Evolutionary conservation across 2,797 vertebrate genomes (phyloP).

Genomic region (Bryconaethiops microstoma): DNA sequence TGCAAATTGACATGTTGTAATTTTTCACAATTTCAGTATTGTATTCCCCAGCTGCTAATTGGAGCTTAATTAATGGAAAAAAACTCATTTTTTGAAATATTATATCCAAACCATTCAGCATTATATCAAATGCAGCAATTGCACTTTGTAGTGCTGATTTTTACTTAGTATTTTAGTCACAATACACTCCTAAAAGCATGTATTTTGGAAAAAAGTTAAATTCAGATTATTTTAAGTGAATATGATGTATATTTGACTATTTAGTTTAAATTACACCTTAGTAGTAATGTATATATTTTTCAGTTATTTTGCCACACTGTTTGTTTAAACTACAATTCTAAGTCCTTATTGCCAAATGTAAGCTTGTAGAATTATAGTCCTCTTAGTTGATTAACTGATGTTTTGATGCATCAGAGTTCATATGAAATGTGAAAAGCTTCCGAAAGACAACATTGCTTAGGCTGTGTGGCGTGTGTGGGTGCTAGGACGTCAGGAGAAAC

Average conservation of each 20-base stretch:
- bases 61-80: too few species aligned
- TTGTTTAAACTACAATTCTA: too few species aligned
- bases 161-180: background rate
- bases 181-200: background rate
- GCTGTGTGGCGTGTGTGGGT: background rate
- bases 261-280: background rate
- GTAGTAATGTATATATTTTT: too few species aligned
- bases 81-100: too few species aligned
- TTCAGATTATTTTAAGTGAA: background rate
- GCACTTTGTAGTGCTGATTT: background rate
- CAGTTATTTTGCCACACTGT: too few species aligned
- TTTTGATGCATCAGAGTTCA: background rate
- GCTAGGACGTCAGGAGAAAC: background rate
- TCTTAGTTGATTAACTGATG: background rate
- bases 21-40: too few species aligned
- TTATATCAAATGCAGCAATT: background rate
- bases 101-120: too few species aligned
- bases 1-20: too few species aligned
- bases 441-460: background rate
- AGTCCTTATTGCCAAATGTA: background rate
- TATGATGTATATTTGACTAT: too few species aligned
- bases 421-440: too few species aligned
- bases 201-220: background rate
- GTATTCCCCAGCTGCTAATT: too few species aligned
- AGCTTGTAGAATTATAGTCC: background rate